These are phyloP conservation scores for Coregonus clupeaformis DNA, from an alignment of 2,113 vertebrate species.

Conservation along the genomic window DNA sequence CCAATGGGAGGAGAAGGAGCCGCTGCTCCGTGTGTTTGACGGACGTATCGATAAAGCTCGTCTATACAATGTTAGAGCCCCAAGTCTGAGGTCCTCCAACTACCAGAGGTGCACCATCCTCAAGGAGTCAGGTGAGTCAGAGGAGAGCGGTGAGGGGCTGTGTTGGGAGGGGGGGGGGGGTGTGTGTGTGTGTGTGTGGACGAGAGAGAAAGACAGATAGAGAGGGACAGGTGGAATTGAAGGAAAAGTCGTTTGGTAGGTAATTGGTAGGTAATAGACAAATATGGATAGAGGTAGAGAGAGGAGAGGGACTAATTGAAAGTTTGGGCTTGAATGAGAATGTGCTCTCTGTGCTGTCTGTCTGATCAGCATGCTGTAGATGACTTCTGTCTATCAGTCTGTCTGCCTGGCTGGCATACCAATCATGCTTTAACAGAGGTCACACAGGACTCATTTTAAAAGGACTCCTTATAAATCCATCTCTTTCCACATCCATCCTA, in stretches of 20 bases:
- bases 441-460: too few species aligned
- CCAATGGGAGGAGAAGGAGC: conserved; percentile 92
- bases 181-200: not conserved
- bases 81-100: conserved; percentile 81
- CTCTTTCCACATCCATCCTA: not conserved
- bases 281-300: too few species aligned
- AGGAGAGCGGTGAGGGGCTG: not conserved
- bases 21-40: conserved; percentile 87
- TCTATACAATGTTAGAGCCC: conserved; percentile 83
- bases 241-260: too few species aligned
- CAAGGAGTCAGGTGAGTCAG: conserved; percentile 82
- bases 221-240: too few species aligned
- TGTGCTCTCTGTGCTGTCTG: conserved; percentile 1
- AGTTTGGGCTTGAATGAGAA: too few species aligned
- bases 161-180: not conserved
- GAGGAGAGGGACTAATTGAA: too few species aligned
- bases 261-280: too few species aligned
- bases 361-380: not conserved
- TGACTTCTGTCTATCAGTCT: not conserved
- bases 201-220: too few species aligned
- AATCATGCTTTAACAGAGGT: too few species aligned
- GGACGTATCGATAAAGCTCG: conserved; percentile 84
- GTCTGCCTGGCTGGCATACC: not conserved
- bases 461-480: not conserved
- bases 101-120: conserved; percentile 87